Conservation (phyloP, 2,797 vertebrate genomes). For the Mallotus villosus region DNA sequence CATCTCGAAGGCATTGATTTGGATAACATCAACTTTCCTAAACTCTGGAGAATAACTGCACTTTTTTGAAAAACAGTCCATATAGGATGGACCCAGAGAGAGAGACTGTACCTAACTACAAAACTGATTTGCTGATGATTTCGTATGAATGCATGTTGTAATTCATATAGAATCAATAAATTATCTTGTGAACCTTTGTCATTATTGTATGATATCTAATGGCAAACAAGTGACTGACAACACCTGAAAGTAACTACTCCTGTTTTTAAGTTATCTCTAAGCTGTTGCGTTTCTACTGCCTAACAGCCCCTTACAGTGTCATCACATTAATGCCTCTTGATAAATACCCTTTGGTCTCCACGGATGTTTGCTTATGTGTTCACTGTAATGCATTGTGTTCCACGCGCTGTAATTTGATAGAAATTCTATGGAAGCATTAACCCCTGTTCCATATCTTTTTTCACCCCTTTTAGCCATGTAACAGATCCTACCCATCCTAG, state of each 20-base stretch:
- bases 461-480: slow-evolving; percentile 36
- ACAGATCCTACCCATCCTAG: slow-evolving; percentile 30
- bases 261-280: too few species aligned
- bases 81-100: background rate
- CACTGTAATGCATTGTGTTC: slow-evolving; percentile 1
- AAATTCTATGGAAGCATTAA: slow-evolving; percentile 35
- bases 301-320: background rate
- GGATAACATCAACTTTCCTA: background rate
- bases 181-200: slow-evolving; percentile 4
- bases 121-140: background rate
- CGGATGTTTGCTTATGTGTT: background rate
- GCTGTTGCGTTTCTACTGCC: too few species aligned
- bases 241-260: too few species aligned
- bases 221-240: too few species aligned
- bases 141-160: background rate
- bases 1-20: background rate
- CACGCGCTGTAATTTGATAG: slow-evolving; percentile 43
- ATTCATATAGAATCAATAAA: background rate
- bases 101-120: background rate
- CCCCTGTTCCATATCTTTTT: slow-evolving; percentile 32
- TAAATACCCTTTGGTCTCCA: background rate
- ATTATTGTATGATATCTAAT: background rate
- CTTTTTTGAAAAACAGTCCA: background rate
- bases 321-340: background rate
- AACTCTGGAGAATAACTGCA: background rate